Evolutionary conservation across 2,113 vertebrate genomes (phyloP), one percentile per base, ranked within the genome.

Genomic region (Leptocoma aspasia): DNA sequence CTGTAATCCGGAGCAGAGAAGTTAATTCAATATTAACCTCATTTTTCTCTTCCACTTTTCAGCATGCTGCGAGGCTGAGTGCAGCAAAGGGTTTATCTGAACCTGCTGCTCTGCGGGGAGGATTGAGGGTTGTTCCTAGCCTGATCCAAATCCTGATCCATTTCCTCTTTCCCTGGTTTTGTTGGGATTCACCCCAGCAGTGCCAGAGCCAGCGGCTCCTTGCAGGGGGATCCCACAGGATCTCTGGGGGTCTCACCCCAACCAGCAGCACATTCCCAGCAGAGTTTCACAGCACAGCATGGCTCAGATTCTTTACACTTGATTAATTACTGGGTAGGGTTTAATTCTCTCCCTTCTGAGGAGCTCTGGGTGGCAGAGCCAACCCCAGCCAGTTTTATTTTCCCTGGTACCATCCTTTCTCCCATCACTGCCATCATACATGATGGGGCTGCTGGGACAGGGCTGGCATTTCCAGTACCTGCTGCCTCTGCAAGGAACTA

Each of bases 361-460:
- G 59, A 75, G 63, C 63, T 50, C 37, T 44, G 56, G 17, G 35
- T n/a, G 39, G 21, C 42, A 65, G 49, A 57, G 47, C 53, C 64
- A 68, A 21, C 16, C 41, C 66, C 63, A 14, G 20, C 13, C 31
- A 9, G 11, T 28, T 81, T 63, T 33, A n/a, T 57, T 66, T 57
- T 57, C 21, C 44, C 65, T 41, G 24, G 9, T 49, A 7, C 23
- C 11, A 2, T 47, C 80, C 80, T 44, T 85, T 16, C 49, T 31
- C 53, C 60, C 66, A 10, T 15, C 57, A 14, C 28, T 75, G 2
- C 2, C 56, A 10, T 59, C 57, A 24, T n/a, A 1, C 31, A 14
- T 2, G 39, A 69, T 0, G 22, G 66, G 56, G 79, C 33, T 13
- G 5, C 30, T 33, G 53, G 56, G 39, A 33, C 1, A 2, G 42